phyloP scores from a whole-genome alignment of 2,888 invertebrate species.

The Agrotis puta region DNA sequence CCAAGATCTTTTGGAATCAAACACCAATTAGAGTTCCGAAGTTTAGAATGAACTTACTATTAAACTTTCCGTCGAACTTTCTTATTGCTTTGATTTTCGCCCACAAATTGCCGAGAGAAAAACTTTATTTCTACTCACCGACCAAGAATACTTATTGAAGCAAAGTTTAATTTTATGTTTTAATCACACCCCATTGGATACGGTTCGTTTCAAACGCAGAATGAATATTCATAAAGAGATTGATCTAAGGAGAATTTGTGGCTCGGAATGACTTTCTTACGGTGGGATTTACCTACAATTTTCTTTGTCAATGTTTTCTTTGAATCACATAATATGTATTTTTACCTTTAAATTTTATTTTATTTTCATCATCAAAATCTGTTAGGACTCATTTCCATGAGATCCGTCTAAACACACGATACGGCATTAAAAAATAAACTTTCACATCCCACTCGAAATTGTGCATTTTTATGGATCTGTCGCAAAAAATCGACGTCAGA shows the following conservation, averaged over 20 bases:
- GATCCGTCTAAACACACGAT: too few relatives aligned
- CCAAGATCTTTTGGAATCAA: background rate
- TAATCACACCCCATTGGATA: slow-evolving; percentile 47
- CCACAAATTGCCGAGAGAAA: slow-evolving; percentile 32
- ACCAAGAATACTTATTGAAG: slow-evolving; percentile 17
- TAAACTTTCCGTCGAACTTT: slow-evolving; percentile 46
- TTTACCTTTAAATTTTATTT: too few relatives aligned
- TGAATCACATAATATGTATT: too few relatives aligned
- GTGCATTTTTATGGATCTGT: too few relatives aligned
- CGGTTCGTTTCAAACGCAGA: slow-evolving; percentile 22
- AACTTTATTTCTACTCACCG: slow-evolving; percentile 24
- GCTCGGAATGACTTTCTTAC: too few relatives aligned
- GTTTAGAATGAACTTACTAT: slow-evolving; percentile 19
- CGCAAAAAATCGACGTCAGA: too few relatives aligned
- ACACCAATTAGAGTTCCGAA: slow-evolving; percentile 27
- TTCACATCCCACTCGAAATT: too few relatives aligned
- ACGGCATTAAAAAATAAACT: too few relatives aligned
- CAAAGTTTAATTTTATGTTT: slow-evolving; percentile 47
- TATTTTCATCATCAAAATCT: too few relatives aligned
- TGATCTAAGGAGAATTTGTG: background rate
- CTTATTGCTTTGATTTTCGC: slow-evolving; percentile 23
- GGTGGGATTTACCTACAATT: too few relatives aligned
- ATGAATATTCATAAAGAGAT: slow-evolving; percentile 59
- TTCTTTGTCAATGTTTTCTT: too few relatives aligned
- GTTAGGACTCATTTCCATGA: too few relatives aligned